phyloP scores from a whole-genome alignment of 30 jellyfish, hydroid and myxozoan species.

The Hydractinia echinata region DNA sequence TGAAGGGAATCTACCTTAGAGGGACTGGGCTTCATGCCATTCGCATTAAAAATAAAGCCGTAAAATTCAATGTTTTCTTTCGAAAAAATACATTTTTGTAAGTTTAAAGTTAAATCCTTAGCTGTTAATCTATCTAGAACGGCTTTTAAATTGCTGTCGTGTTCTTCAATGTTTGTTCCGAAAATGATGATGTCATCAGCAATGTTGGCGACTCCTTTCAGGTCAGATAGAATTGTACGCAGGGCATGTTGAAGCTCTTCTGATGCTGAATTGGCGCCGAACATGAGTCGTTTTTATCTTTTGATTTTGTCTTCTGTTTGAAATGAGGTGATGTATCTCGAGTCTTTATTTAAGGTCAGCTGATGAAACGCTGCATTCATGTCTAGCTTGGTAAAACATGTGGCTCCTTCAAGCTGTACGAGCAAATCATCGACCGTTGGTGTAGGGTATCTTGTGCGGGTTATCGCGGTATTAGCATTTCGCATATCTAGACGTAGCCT shows the following conservation, averaged over 20 bases:
- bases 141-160: background rate
- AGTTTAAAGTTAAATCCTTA: no score
- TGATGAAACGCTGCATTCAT: conserved; percentile 44
- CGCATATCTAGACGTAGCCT: conserved; percentile 46
- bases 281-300: conserved; percentile 1
- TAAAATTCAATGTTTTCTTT: conserved; percentile 29
- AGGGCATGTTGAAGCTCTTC: conserved; percentile 12
- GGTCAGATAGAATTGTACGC: background rate
- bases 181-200: conserved; percentile 7
- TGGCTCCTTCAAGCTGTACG: conserved; percentile 35
- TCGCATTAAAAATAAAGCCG: conserved; percentile 20
- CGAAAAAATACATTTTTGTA: conserved; percentile 34
- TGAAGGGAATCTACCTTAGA: no score
- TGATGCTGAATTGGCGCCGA: conserved; percentile 14
- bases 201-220: background rate
- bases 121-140: conserved; percentile 25
- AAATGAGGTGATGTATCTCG: conserved; percentile 46
- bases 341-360: conserved; percentile 29
- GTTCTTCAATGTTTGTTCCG: background rate
- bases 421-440: conserved; percentile 52
- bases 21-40: background rate
- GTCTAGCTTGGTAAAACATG: conserved; percentile 40
- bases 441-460: conserved; percentile 37
- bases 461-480: conserved; percentile 40
- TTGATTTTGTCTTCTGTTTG: conserved; percentile 30